Evolutionary conservation across 1,140 invertebrate species (phyloP).

Genomic region (Drosophila kohkoa): DNA sequence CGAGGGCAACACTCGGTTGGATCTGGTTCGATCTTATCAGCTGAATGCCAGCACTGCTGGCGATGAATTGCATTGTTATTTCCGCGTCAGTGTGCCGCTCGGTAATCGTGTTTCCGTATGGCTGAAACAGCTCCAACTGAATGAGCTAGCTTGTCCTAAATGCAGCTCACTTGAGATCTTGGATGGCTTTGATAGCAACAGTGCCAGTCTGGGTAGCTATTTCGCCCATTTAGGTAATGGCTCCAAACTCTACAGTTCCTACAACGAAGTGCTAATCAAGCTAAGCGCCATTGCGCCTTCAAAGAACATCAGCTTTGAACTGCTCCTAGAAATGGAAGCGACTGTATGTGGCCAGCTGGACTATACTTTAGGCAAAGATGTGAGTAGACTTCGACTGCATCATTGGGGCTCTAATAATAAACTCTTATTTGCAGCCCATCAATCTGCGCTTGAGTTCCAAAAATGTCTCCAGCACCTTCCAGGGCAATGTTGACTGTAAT

Average conservation of each 20-base stretch:
- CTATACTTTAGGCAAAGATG: conserved; percentile 22
- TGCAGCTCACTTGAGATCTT: conserved; percentile 90
- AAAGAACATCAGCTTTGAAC: conserved; percentile 86
- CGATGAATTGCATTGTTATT: conserved; percentile 85
- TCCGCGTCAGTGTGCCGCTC: conserved; percentile 83
- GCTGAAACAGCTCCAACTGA: conserved; percentile 86
- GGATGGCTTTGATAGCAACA: conserved; percentile 87
- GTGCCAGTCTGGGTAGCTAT: conserved; percentile 87
- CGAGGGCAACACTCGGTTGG: conserved; percentile 48
- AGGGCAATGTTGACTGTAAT: conserved; percentile 56
- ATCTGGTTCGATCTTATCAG: conserved; percentile 54
- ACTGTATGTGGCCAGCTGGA: conserved; percentile 83
- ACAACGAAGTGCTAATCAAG: conserved; percentile 87
- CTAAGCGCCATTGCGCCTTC: conserved; percentile 86
- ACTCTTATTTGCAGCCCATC: conserved; percentile 22
- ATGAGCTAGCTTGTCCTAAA: conserved; percentile 25
- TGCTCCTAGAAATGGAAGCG: conserved; percentile 85
- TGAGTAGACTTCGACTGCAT: neutral
- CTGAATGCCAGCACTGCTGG: conserved; percentile 66
- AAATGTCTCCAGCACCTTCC: conserved; percentile 22
- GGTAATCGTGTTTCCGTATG: conserved; percentile 86
- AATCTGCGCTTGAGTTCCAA: conserved; percentile 17
- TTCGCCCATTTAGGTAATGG: conserved; percentile 85
- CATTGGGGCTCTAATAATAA: no score
- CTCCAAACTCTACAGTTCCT: conserved; percentile 86